phyloP scores from a whole-genome alignment of 2,888 invertebrate genomes.

The Vandiemenella viatica region DNA sequence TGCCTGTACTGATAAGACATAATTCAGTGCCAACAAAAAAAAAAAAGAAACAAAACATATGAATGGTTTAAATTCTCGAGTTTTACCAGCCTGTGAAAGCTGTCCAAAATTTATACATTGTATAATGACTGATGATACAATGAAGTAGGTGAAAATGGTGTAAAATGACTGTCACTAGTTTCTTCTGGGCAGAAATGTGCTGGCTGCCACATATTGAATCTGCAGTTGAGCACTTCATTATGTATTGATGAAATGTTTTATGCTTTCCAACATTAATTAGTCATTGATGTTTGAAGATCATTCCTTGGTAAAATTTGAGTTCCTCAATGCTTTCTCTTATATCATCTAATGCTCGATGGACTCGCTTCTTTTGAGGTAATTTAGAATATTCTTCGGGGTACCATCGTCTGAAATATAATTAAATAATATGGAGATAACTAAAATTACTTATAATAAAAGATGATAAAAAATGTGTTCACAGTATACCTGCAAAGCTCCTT shows the following conservation, averaged over 20 bases:
- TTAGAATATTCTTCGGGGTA: constrained; percentile 40
- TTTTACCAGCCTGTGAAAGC: no score
- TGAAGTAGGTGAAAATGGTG: no score
- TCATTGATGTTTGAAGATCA: constrained; percentile 38
- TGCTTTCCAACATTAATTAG: neutral
- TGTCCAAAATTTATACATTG: no score
- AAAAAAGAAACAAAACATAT: no score
- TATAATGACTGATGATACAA: no score
- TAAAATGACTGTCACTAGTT: no score
- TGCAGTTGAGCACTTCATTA: no score
- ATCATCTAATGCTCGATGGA: constrained; percentile 65
- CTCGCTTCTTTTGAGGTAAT: constrained; percentile 45
- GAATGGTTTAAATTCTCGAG: no score
- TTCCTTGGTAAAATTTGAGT: constrained; percentile 57
- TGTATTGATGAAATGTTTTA: neutral
- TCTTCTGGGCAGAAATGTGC: no score
- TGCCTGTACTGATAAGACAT: no score
- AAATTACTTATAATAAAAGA: neutral
- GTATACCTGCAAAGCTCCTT: constrained; percentile 53
- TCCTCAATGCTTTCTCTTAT: constrained; percentile 76
- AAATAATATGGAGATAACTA: constrained; percentile 6
- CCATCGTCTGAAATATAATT: constrained; percentile 60
- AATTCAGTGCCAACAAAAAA: no score
- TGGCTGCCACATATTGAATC: no score
- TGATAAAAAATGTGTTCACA: constrained; percentile 2